These are phyloP conservation scores for Cancer borealis DNA, from an alignment of 2,888 invertebrate species.

Conservation along the genomic window DNA sequence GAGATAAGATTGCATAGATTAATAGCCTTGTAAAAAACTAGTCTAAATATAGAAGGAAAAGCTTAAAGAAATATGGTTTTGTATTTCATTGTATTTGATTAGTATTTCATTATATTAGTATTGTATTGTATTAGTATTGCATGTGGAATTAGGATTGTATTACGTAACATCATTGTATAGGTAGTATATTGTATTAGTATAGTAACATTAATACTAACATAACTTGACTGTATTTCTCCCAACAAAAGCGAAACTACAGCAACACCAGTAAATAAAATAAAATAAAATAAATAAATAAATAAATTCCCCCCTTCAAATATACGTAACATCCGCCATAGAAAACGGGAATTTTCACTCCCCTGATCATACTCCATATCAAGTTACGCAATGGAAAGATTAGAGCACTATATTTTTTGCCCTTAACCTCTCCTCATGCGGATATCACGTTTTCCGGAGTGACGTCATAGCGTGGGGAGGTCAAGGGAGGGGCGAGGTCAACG, in stretches of 20 bases:
- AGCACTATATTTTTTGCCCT: background rate
- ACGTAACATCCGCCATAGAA: background rate
- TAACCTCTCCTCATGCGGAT: background rate
- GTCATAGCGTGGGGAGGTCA: constrained; percentile 2
- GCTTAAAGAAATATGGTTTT: too few species aligned
- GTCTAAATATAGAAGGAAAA: too few species aligned
- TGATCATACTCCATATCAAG: background rate
- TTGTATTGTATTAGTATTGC: too few species aligned
- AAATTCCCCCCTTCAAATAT: background rate
- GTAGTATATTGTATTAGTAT: too few species aligned
- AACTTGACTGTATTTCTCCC: too few species aligned
- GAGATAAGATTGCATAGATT: too few species aligned
- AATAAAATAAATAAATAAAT: background rate
- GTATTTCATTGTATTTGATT: too few species aligned
- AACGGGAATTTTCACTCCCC: background rate
- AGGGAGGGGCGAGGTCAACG: background rate
- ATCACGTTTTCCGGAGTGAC: background rate
- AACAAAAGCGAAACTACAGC: background rate
- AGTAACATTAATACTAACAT: too few species aligned
- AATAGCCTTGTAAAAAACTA: too few species aligned
- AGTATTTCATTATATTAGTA: too few species aligned
- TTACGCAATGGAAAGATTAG: background rate
- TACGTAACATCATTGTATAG: too few species aligned
- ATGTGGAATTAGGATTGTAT: too few species aligned
- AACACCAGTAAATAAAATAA: background rate